Evolutionary conservation across 2,888 invertebrate species (phyloP), one percentile per base, ranked within the genome.

Genomic region (Thecophora atra): DNA sequence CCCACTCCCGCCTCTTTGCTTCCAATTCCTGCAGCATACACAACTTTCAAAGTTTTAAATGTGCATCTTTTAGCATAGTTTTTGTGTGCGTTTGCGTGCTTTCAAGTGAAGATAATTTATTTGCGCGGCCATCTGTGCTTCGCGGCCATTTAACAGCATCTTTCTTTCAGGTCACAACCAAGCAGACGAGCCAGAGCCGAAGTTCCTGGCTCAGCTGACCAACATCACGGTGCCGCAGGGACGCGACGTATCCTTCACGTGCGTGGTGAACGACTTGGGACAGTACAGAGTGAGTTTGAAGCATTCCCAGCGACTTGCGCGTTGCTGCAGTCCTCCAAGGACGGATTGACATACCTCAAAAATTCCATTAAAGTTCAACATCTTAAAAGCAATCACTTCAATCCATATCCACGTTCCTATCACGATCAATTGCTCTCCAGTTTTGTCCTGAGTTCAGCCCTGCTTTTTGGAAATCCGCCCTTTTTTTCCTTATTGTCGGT

Each of bases 181-280:
- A 76, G 89, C 89, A 77, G 81, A 89, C 89, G 84, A 89, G 90
- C 81, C 84, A 87, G 90, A 90, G 80, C 96, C 96, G 5, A 93
- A 93, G 85, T 96, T 96, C 87, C 89, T 95, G 80, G 93, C 93
- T 78, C 92, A 93, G 71, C 87, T 96, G 83, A 93, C 94, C 83
- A 96, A 96, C 87, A 91, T 94, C 84, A 96, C 95, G 56, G 94
- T 95, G 74, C 92, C 93, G 70, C 94, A 94, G 87, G 96, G 96
- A 72, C 89, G 96, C 70, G 95, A 96, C 85, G 92, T 95, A 72
- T 92, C 91, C 84, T 95, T 96, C 87, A 95, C 95, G 67, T 96
- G 96, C 85, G 93, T 95, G 79, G 96, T 96, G 83, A 95, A 95
- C 88, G 93, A 96, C 87, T 91, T 96, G 79, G 94, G 93, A 77